Conservation (phyloP, 2,888 invertebrate genomes). For the Nomada fucata region DNA sequence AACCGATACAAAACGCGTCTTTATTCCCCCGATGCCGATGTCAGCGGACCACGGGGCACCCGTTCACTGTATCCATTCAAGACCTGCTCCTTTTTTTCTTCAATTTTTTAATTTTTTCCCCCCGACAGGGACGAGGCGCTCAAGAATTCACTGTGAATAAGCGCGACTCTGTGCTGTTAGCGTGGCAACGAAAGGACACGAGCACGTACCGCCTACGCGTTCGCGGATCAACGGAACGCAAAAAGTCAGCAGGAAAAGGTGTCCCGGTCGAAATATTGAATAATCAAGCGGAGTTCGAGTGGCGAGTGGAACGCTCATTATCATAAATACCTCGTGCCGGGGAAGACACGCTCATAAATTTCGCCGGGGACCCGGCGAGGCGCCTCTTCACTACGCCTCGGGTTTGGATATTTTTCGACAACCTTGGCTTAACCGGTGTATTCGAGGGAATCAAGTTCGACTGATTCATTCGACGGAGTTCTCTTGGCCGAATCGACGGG, state of each 20-base stretch:
- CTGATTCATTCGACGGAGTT: neutral
- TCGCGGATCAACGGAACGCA: constrained; percentile 5
- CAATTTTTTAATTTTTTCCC: constrained; percentile 1
- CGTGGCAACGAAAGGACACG: neutral
- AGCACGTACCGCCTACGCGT: constrained; percentile 23
- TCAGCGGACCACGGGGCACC: constrained; percentile 20
- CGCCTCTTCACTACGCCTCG: constrained; percentile 7
- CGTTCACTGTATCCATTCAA: constrained; percentile 26
- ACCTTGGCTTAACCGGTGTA: constrained; percentile 18
- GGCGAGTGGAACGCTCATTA: constrained; percentile 12
- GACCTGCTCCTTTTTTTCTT: neutral
- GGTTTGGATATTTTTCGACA: constrained; percentile 6
- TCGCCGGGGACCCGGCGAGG: neutral
- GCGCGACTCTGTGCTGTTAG: constrained; percentile 27
- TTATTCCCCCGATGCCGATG: constrained; percentile 45
- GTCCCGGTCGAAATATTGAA: constrained; percentile 24
- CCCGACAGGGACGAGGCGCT: constrained; percentile 6
- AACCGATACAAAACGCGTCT: constrained; percentile 59
- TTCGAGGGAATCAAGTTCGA: neutral
- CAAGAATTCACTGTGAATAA: constrained; percentile 21
- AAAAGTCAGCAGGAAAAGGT: constrained; percentile 12
- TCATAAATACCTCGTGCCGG: constrained; percentile 27
- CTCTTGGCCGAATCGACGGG: no score
- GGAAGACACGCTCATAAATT: constrained; percentile 31
- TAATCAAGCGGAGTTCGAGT: constrained; percentile 12